These are phyloP conservation scores for Cybosia mesomella DNA, from an alignment of 2,888 invertebrate species.

Conservation along the genomic window DNA sequence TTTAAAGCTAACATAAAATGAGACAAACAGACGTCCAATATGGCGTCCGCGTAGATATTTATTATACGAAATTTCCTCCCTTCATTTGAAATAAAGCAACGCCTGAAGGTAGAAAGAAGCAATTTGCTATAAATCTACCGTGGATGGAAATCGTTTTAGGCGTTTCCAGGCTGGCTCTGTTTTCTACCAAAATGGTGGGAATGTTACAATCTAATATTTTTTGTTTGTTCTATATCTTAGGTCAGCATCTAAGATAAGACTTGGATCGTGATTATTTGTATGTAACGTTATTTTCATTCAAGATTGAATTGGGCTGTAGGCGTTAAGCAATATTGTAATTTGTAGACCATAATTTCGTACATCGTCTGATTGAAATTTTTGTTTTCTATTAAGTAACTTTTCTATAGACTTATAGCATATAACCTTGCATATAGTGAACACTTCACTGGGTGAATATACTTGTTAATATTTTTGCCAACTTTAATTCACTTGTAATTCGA, in stretches of 20 bases:
- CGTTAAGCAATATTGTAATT: background rate
- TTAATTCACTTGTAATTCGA: too few relatives aligned
- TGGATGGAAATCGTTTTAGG: constrained; percentile 76
- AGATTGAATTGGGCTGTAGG: constrained; percentile 2
- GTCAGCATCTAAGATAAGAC: constrained; percentile 27
- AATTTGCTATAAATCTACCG: constrained; percentile 83
- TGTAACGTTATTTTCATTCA: constrained; percentile 2
- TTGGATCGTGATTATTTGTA: background rate
- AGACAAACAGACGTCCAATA: constrained; percentile 48
- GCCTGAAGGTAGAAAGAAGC: constrained; percentile 75
- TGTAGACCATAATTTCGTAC: background rate
- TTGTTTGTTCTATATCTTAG: constrained; percentile 34
- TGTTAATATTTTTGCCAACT: too few relatives aligned
- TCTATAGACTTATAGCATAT: too few relatives aligned
- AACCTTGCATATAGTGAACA: too few relatives aligned
- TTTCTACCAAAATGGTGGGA: constrained; percentile 45
- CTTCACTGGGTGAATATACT: too few relatives aligned
- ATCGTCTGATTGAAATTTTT: background rate
- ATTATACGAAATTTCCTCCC: constrained; percentile 58
- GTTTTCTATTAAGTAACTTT: too few relatives aligned
- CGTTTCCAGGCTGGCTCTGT: constrained; percentile 70
- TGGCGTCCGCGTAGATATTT: constrained; percentile 39
- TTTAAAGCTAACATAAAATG: constrained; percentile 44
- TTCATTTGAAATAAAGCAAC: constrained; percentile 74
- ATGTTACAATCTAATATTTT: constrained; percentile 35